Conservation (phyloP, 2,888 invertebrate genomes). For the Erebia palarica region DNA sequence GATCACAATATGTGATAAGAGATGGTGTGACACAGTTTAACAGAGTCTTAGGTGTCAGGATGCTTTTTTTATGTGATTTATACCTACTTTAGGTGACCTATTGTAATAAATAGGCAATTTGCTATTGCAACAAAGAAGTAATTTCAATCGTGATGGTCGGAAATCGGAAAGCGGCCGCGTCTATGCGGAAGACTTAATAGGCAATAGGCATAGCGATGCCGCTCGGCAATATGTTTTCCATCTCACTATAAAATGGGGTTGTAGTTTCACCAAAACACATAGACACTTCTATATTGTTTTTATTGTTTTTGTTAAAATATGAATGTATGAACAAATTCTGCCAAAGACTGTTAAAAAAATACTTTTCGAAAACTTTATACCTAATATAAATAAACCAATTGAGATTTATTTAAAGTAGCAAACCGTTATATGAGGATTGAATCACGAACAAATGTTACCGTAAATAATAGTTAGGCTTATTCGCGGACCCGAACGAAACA, state of each 20-base stretch:
- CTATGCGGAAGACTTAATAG: constrained; percentile 11
- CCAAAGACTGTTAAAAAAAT: too few relatives aligned
- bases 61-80: neutral
- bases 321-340: neutral
- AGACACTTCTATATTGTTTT: neutral
- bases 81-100: neutral
- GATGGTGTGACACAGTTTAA: too few relatives aligned
- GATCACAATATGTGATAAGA: too few relatives aligned
- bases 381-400: neutral
- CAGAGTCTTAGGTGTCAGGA: neutral
- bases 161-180: constrained; percentile 1
- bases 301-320: neutral
- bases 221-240: neutral
- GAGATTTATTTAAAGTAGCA: neutral
- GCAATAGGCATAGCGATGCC: constrained; percentile 6
- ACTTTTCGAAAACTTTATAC: neutral
- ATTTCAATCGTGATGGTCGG: constrained; percentile 10
- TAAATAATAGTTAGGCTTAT: constrained; percentile 38
- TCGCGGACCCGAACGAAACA: constrained; percentile 39
- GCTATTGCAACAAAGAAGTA: constrained; percentile 11
- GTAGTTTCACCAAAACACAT: neutral
- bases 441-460: constrained; percentile 32
- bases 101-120: constrained; percentile 14
- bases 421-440: constrained; percentile 24
- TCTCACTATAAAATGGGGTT: neutral